These are phyloP conservation scores for Lasioglossum malachurum DNA, from an alignment of 2,888 invertebrate species.

Conservation along the genomic window DNA sequence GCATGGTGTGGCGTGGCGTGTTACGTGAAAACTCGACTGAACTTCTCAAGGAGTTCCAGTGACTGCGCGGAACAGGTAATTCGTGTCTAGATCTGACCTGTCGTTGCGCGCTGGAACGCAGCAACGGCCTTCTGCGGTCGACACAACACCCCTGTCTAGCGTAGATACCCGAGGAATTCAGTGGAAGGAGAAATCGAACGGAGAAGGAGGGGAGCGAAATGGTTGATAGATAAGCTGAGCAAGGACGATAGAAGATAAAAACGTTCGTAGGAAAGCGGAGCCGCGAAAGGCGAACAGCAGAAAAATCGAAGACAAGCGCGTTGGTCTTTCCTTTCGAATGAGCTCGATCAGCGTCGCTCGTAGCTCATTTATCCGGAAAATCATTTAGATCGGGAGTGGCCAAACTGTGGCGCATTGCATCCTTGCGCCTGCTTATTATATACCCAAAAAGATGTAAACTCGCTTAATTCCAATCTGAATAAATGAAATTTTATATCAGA, in stretches of 20 bases:
- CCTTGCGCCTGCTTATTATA: no score
- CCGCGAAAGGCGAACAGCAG: not conserved
- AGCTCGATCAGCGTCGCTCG: not conserved
- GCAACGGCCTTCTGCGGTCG: slow-evolving; percentile 55
- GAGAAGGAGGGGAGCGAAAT: not conserved
- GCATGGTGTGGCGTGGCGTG: slow-evolving; percentile 21
- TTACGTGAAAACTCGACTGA: slow-evolving; percentile 64
- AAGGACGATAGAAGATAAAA: not conserved
- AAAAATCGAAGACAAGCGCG: not conserved
- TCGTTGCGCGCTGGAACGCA: slow-evolving; percentile 48
- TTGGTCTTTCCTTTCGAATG: not conserved
- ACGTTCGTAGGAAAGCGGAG: not conserved
- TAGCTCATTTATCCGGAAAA: no score
- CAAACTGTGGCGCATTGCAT: no score
- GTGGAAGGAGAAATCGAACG: slow-evolving; percentile 1
- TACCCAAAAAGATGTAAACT: no score
- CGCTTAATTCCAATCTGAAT: no score
- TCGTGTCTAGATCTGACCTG: slow-evolving; percentile 62
- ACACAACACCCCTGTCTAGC: slow-evolving; percentile 38
- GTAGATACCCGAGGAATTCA: not conserved
- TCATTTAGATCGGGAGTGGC: no score
- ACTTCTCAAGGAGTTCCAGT: slow-evolving; percentile 72
- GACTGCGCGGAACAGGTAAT: slow-evolving; percentile 66
- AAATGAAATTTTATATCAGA: no score
- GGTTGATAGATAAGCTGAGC: not conserved